A percentile compares a stretch with the other conserved stretches of the same genome.
phyloP scores from a whole-genome alignment of 2,797 vertebrate genomes.

The Anguilla megastoma region DNA sequence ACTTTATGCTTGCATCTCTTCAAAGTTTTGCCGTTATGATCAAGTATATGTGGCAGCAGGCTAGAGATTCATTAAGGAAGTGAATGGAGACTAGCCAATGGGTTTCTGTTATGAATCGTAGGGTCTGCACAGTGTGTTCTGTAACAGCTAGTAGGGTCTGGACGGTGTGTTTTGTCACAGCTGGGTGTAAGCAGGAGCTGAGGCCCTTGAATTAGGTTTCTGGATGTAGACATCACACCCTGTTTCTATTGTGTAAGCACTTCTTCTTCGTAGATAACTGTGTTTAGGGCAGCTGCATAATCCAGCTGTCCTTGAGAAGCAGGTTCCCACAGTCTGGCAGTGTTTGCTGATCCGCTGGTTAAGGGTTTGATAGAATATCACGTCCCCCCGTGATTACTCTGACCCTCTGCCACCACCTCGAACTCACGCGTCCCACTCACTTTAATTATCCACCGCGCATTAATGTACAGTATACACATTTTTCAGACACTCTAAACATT shows the following conservation, averaged over 20 bases:
- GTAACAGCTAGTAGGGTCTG: not conserved
- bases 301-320: not conserved
- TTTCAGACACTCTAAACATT: not conserved
- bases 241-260: not conserved
- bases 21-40: not conserved
- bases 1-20: not conserved
- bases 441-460: constrained; percentile 57
- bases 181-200: not conserved
- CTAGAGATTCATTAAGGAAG: not conserved
- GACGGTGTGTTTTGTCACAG: not conserved
- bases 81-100: not conserved
- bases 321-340: not conserved
- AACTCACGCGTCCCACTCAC: not conserved
- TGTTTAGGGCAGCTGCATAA: not conserved
- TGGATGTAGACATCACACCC: not conserved
- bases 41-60: not conserved
- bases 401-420: not conserved
- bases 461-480: constrained; percentile 17
- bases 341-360: not conserved
- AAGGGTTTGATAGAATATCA: constrained; percentile 5
- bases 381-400: not conserved
- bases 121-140: not conserved
- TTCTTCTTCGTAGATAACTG: not conserved
- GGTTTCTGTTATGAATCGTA: not conserved
- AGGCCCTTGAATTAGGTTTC: not conserved